A percentile compares a stretch with the other conserved stretches of the same genome.
Evolutionary conservation across 2,797 vertebrate species (phyloP).

Genomic region (Phataginus tetradactyla): DNA sequence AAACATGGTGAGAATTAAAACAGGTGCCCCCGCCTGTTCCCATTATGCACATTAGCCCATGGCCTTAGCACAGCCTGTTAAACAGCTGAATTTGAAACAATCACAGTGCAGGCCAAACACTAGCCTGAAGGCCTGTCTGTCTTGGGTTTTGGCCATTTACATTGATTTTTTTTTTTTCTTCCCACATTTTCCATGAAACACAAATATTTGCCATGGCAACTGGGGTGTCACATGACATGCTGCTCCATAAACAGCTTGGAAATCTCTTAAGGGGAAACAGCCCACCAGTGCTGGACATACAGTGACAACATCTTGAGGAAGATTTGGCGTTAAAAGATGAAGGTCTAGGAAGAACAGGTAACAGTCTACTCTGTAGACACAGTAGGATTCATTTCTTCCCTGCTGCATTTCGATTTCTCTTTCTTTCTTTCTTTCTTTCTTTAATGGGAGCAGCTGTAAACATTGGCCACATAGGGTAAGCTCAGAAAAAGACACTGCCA

Average conservation of each 20-base stretch:
- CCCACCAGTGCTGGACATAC: not conserved
- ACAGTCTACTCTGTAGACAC: not conserved
- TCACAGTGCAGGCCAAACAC: slow-evolving; percentile 62
- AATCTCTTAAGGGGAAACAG: slow-evolving; percentile 51
- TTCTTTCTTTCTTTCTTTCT: not conserved
- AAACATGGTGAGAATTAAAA: slow-evolving; percentile 51
- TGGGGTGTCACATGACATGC: slow-evolving; percentile 72
- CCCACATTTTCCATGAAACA: slow-evolving; percentile 72
- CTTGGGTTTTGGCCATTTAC: slow-evolving; percentile 79
- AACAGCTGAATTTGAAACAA: slow-evolving; percentile 76
- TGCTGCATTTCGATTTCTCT: not conserved
- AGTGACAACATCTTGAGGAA: not conserved
- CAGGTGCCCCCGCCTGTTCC: slow-evolving; percentile 51
- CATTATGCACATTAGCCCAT: slow-evolving; percentile 60
- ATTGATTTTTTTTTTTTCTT: slow-evolving; percentile 70
- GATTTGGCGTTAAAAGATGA: not conserved
- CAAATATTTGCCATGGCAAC: slow-evolving; percentile 83
- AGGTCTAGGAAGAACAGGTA: slow-evolving; percentile 3
- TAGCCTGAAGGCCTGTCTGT: slow-evolving; percentile 73
- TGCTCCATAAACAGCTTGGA: slow-evolving; percentile 65
- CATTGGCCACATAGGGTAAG: slow-evolving; percentile 20
- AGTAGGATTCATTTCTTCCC: not conserved
- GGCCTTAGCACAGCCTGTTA: slow-evolving; percentile 72
- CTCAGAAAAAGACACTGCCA: slow-evolving; percentile 53
- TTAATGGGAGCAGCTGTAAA: slow-evolving; percentile 50